Conservation (phyloP, 2,797 vertebrate species). For the Hippoglossus hippoglossus region DNA sequence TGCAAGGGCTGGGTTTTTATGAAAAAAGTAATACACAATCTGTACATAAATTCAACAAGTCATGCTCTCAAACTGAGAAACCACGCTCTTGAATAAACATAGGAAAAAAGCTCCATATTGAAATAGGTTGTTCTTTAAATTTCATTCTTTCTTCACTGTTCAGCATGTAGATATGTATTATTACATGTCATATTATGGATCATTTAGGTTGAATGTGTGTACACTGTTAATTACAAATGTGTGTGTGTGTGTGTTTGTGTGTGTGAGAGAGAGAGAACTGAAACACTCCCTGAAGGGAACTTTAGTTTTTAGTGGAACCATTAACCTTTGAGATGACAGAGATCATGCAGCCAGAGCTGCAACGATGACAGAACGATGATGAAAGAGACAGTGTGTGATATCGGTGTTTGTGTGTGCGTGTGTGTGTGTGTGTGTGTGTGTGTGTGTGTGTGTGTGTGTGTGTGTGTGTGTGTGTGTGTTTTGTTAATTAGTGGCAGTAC, state of each 20-base stretch:
- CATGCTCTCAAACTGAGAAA: too few relatives aligned
- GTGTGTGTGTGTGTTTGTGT: slow-evolving; percentile 4
- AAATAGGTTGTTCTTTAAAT: too few relatives aligned
- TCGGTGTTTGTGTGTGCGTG: slow-evolving; percentile 61
- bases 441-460: slow-evolving; percentile 52
- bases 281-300: slow-evolving; percentile 72
- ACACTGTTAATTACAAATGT: background rate
- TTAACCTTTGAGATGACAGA: slow-evolving; percentile 91
- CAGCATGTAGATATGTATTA: too few relatives aligned
- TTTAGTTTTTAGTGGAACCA: slow-evolving; percentile 76
- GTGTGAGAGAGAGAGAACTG: slow-evolving; percentile 35
- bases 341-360: slow-evolving; percentile 84
- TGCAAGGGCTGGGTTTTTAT: too few relatives aligned
- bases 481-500: slow-evolving; percentile 93
- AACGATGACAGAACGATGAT: slow-evolving; percentile 91
- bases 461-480: slow-evolving; percentile 84
- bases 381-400: slow-evolving; percentile 83
- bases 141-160: too few relatives aligned
- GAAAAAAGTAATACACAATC: too few relatives aligned
- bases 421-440: slow-evolving; percentile 83
- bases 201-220: too few relatives aligned
- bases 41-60: too few relatives aligned
- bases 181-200: too few relatives aligned
- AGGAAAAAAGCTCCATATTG: too few relatives aligned
- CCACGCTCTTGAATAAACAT: too few relatives aligned